Base-by-base conservation (phyloP, 2,113 vertebrate species). In the Tringa solitaria region DNA sequence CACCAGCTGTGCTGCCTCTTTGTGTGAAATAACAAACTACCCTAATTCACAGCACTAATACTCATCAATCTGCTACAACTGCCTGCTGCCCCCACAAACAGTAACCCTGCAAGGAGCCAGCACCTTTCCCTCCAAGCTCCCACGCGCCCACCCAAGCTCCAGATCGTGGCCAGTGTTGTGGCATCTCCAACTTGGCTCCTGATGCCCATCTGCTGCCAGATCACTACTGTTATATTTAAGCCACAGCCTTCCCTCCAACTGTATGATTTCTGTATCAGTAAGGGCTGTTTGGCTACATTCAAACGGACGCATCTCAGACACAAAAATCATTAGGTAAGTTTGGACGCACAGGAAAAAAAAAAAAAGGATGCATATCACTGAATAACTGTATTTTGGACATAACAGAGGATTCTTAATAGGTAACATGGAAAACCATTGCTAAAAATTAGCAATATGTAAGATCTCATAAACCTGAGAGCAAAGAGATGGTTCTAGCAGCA, bases 101-200 rank as follows among this genome's bases (percentile, higher is more conserved):
- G 23, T 6, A 70, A 48, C 19, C 10, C 51, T 11, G 15, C 1
- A 1, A 50, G 32, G 28, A 87, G 51, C 27, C 32, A 54, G 33
- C 35, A 45, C 28, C 23, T 35, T 65, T 68, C 28, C n/a, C 35
- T 53, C 20, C 9, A 3, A 51, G 68, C 15, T 72, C 26, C 75
- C 45, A 16, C 4, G 2, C 0, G 0, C 17, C 43, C 57, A 88
- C 21, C 30, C 33, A 41, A 33, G 61, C 7, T 67, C 57, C 26
- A 1, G 4, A 19, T 24, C 4, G 0, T 1, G 33, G 33, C 41
- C 3, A 1, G 18, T 8, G 30, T 30, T 43, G 9, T 1, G 24
- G 53, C 57, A 59, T 28, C 53, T 68, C 53, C 72, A 76, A 5
- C 17, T 22, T 9, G 5, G 41, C 57, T n/a, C 53, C 14, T 2